Conservation (phyloP, 2,888 invertebrate genomes). For the Mesoligia furuncula region DNA sequence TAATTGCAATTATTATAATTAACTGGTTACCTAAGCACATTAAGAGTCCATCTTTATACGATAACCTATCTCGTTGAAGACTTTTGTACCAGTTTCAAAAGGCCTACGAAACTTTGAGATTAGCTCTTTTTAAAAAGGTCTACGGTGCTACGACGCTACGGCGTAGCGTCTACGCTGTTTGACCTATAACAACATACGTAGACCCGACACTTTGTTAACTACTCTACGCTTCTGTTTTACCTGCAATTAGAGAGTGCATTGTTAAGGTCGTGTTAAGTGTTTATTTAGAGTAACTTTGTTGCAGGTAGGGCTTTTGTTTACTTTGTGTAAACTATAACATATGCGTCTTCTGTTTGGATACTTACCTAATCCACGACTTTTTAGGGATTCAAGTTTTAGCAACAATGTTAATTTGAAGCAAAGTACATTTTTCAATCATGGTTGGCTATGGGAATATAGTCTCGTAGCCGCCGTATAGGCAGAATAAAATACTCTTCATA, state of each 20-base stretch:
- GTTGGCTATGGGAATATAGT: not conserved
- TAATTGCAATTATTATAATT: slow-evolving; percentile 23
- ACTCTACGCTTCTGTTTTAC: slow-evolving; percentile 25
- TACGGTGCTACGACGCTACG: slow-evolving; percentile 63
- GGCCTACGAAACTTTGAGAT: not conserved
- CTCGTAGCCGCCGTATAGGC: not conserved
- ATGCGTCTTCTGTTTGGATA: not conserved
- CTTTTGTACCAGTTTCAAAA: not conserved
- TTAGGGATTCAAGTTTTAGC: not conserved
- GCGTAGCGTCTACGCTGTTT: slow-evolving; percentile 55
- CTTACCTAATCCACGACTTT: not conserved
- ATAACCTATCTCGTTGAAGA: too few species aligned
- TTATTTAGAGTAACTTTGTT: slow-evolving; percentile 5
- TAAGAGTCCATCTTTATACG: not conserved
- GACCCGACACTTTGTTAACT: slow-evolving; percentile 23
- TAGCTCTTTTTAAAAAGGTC: slow-evolving; percentile 12
- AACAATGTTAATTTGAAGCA: not conserved
- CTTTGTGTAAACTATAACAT: not conserved
- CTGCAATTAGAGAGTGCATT: slow-evolving; percentile 35
- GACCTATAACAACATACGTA: slow-evolving; percentile 3
- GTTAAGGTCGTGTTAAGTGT: slow-evolving; percentile 17
- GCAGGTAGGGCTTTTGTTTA: not conserved
- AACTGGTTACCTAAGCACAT: not conserved
- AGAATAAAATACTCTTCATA: not conserved
- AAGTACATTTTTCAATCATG: not conserved